Evolutionary conservation across 2,888 invertebrate species (phyloP), one percentile per base, ranked within the genome.

Genomic region (Zelleria hepariella): DNA sequence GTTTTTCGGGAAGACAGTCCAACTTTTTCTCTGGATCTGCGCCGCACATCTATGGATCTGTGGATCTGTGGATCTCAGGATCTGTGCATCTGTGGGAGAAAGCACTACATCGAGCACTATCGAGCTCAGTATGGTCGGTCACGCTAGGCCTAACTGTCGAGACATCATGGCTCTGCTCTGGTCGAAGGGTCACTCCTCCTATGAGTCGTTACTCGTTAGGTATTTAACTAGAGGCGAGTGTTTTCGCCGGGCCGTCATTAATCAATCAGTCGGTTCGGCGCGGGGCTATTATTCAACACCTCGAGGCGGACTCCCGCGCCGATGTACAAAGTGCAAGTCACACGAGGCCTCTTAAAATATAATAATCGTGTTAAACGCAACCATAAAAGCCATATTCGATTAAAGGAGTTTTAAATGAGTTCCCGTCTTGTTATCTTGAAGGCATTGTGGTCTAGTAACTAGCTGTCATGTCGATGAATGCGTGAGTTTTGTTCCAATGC

Each of bases 281-380:
- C 71, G 69, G 69, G 74, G 75, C 80, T 74, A 80, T 83, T 80
- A 80, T 81, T 84, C 79, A 82, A 84, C 83, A 85, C 86, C 80
- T 85, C 77, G 67, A 51, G 73, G 71, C 73, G 67, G 69, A 32
- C 26, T 67, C 64, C 67, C 71, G 72, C 71, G 71, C 65, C 68
- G 68, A 70, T 68, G 69, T 66, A 65, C 69, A 75, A 85, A 82
- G 69, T 85, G 89, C 87, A 86, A 89, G 89, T 89, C 89, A 89
- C 76, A 86, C 65, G 73, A 68, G 74, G 72, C 80, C 82, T 86
- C 80, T 86, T 86, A 85, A 85, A 87, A 85, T 85, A 84, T 87
- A 86, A 87, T 86, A 88, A 87, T 87, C 83, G 82, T 84, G 88
- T 86, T 87, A 87, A 88, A 87, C 80, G 81, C 78, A 77, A 77